Evolutionary conservation across 2,113 vertebrate genomes (phyloP).

Genomic region (Callaeas wilsoni): DNA sequence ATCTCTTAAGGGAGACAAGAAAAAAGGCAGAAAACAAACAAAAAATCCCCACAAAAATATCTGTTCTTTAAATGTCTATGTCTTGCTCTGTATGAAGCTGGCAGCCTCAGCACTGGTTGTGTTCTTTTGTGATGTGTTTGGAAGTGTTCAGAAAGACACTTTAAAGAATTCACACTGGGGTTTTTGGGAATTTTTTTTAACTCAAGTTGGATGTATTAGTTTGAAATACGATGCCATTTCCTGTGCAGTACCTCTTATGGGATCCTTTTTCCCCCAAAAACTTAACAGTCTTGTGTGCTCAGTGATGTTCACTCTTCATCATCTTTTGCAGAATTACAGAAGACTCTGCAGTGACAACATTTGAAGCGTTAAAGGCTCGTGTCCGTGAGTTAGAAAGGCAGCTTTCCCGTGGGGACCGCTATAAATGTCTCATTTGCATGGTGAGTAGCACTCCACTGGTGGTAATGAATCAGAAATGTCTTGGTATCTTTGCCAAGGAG

Average conservation of each 20-base stretch:
- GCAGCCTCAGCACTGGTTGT: not conserved
- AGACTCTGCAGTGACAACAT: conserved; percentile 94
- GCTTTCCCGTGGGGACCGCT: conserved; percentile 94
- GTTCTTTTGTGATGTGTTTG: not conserved
- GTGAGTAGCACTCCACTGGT: conserved; percentile 77
- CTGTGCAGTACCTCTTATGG: not conserved
- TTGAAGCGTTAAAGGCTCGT: conserved; percentile 98
- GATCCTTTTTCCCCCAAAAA: not conserved
- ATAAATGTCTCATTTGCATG: conserved; percentile 99
- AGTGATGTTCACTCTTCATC: conserved; percentile 23
- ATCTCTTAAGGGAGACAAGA: not conserved
- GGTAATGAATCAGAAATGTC: conserved; percentile 64
- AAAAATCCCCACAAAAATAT: not conserved
- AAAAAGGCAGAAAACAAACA: not conserved
- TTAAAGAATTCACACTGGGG: not conserved
- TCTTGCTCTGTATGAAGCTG: not conserved
- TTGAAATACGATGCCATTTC: not conserved
- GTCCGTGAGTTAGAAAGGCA: conserved; percentile 98
- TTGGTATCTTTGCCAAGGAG: not conserved
- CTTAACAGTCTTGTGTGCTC: not conserved
- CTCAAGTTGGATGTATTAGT: not conserved
- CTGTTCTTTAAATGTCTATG: not conserved
- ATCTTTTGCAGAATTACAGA: conserved; percentile 87
- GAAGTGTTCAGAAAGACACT: not conserved
- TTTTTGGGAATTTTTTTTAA: not conserved